Conservation (phyloP, 2,113 vertebrate genomes). For the Psilopogon haemacephalus region DNA sequence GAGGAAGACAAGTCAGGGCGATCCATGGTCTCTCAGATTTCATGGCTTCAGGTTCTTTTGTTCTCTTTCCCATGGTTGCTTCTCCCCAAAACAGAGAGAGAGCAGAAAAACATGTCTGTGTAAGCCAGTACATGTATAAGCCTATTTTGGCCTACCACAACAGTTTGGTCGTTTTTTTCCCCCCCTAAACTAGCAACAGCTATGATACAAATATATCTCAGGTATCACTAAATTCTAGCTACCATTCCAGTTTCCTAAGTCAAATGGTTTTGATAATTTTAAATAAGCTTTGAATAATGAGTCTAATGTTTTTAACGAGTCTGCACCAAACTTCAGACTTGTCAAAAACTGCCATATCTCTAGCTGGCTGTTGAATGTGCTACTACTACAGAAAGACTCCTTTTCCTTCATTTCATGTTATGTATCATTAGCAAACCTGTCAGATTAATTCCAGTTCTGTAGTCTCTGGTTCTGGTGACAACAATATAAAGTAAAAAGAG, state of each 20-base stretch:
- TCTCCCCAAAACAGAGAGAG: no score
- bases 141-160: no score
- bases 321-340: not conserved
- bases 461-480: not conserved
- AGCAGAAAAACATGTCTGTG: no score
- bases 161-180: no score
- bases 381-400: not conserved
- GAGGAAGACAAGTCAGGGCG: no score
- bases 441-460: constrained; percentile 14
- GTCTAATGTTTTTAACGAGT: not conserved
- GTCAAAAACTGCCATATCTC: not conserved
- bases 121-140: no score
- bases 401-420: constrained; percentile 14
- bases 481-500: constrained; percentile 20
- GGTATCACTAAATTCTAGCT: not conserved
- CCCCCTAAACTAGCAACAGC: not conserved
- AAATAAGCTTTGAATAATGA: not conserved
- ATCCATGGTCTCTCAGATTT: no score
- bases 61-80: no score
- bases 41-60: no score
- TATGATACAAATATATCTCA: not conserved
- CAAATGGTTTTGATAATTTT: not conserved
- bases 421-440: constrained; percentile 35
- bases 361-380: not conserved
- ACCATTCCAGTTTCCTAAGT: not conserved